Base-by-base conservation (phyloP, 1,140 invertebrate species). In the Neodiprion pinetum region DNA sequence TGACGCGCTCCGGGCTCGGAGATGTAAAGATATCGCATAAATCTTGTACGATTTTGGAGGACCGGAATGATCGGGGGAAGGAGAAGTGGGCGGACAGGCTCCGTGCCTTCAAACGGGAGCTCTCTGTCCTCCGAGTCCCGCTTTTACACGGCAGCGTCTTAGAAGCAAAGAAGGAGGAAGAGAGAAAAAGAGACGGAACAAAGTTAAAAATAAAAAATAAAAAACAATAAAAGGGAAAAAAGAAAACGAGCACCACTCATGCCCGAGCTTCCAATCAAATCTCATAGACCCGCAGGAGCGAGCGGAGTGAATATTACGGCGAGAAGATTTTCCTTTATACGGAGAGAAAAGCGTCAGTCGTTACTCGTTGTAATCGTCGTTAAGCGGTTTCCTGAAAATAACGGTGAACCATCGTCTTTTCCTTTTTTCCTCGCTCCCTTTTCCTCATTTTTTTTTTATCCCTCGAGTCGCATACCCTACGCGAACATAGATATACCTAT, bases 301-400 rank as follows among this genome's bases (percentile, higher is more conserved):
- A 61, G 11, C 53, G 53, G 28, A 61, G 53, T 61, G 53, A 61
- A 61, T 61, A 12, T 12, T 61, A 14, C 9, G 11, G 53, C n/a
- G 53, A 61, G n/a, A 61, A 61, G 53, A 61, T 61, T 61, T 61
- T 61, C 53, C 53, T 61, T 61, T 61, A 61, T 61, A 61, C 53
- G 53, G 8, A 61, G 53, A 17, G 53, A 61, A 61, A 61, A 61
- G 4, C 53, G 53, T 61, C 53, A 61, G 53, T 61, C 5, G 53
- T 61, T 61, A 14, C 53, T 7, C 53, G 53, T 61, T 61, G 53
- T 61, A 61, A 61, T 61, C 53, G 53, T 8, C 53, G 53, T 61
- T 61, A 17, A 12, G 53, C 7, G 53, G 53, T 61, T 61, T 61
- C 53, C 53, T 61, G 53, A 17, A 61, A 61, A 17, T 61, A 61